phyloP scores from a whole-genome alignment of 64 coral and sea anemone species.

The Acropora tenuis region DNA sequence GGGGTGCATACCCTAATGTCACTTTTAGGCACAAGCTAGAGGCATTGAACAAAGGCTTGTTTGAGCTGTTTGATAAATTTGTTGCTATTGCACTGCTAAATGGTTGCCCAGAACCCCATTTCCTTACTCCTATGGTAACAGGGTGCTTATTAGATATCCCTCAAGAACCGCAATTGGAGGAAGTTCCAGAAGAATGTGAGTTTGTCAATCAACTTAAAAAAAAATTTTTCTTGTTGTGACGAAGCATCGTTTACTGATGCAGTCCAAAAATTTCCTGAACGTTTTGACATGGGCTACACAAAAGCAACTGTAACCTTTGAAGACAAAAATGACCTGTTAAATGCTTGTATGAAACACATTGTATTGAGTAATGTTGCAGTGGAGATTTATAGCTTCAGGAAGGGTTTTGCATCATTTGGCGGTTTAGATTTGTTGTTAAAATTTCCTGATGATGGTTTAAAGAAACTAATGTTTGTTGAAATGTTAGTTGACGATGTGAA shows the following conservation, averaged over 20 bases:
- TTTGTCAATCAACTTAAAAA: background rate
- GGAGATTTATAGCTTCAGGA: slow-evolving; percentile 48
- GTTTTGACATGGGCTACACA: slow-evolving; percentile 67
- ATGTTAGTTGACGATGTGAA: slow-evolving; percentile 45
- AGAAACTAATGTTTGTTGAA: slow-evolving; percentile 24
- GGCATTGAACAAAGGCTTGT: slow-evolving; percentile 35
- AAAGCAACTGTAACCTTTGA: slow-evolving; percentile 53
- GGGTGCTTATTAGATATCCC: too few relatives aligned
- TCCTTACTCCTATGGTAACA: too few relatives aligned
- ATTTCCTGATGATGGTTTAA: slow-evolving; percentile 35
- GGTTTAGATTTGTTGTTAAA: slow-evolving; percentile 36
- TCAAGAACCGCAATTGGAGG: slow-evolving; percentile 24
- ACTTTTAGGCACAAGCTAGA: slow-evolving; percentile 49
- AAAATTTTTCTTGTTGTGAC: background rate
- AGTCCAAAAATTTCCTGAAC: slow-evolving; percentile 34
- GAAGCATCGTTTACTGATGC: background rate
- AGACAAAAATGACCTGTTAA: slow-evolving; percentile 61
- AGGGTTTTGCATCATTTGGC: slow-evolving; percentile 63
- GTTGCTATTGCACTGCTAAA: too few relatives aligned
- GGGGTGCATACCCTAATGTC: slow-evolving; percentile 45
- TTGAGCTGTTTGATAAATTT: too few relatives aligned
- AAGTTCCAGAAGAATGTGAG: slow-evolving; percentile 23
- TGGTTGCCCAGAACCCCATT: too few relatives aligned
- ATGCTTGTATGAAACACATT: slow-evolving; percentile 45
- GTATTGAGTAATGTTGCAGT: slow-evolving; percentile 60